Base-by-base conservation (phyloP, 2,113 vertebrate species). In the Nycticorax nycticorax region DNA sequence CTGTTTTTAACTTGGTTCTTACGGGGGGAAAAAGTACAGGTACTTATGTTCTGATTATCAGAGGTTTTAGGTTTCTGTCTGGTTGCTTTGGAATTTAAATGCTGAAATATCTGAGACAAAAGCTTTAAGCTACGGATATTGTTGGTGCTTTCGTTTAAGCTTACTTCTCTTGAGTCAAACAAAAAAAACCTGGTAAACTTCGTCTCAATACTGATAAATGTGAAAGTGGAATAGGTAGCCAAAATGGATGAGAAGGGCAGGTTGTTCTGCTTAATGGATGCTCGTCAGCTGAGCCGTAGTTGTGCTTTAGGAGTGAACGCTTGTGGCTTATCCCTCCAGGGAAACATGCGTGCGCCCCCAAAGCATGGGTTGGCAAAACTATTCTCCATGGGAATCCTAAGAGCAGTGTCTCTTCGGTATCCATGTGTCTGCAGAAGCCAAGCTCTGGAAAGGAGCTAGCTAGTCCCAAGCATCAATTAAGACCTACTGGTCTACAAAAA, bases 321-420 rank as follows among this genome's bases (percentile, higher is more conserved):
- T 12, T 37, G 22, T 50, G 50, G 19, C 24, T 60, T 41, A 6
- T 32, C 21, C 0, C 64, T 68, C 32, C 33, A 17, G 48, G 59
- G n/a, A 33, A 26, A 39, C 26, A 9, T 0, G 10, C 4, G 0
- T 4, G 6, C 3, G 0, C 1, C 1, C 21, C 28, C 21, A 48
- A 19, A 45, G 47, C 26, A 9, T 3, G 6, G 21, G 15, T 4
- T 16, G 32, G 18, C 20, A 53, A 43, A 55, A 50, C 37, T 21
- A 21, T 13, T 60, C 52, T 50, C 11, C 7, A 1, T n/a, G 23
- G 23, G 60, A 39, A 14, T 64, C n/a, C 1, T 15, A 72, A 85
- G 20, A 63, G 48, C 28, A 23, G 10, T 13, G 12, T n/a, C 52
- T 59, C 24, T 48, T 82, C 8, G 5, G 9, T 48, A 16, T 15